A percentile compares a stretch with the other conserved stretches of the same genome.
phyloP scores from a whole-genome alignment of 2,888 invertebrate genomes.

The Volucella zonaria region DNA sequence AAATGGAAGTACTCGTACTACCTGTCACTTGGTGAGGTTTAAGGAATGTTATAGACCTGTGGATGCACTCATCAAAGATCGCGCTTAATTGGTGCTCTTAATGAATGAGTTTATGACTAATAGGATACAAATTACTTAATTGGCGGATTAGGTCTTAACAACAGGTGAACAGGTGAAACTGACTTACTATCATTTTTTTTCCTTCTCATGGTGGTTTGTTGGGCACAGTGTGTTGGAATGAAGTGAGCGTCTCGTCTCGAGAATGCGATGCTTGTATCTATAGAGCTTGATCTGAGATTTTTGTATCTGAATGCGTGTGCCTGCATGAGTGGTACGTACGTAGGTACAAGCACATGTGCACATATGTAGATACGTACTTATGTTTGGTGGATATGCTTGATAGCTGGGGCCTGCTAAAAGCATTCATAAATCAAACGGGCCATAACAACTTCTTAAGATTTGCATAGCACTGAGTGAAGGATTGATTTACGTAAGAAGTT shows the following conservation, averaged over 20 bases:
- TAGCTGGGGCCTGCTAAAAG: constrained; percentile 64
- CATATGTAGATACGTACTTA: neutral
- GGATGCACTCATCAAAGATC: constrained; percentile 49
- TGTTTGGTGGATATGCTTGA: constrained; percentile 30
- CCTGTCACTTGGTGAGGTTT: constrained; percentile 60
- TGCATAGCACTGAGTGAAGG: constrained; percentile 49
- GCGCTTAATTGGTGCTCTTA: constrained; percentile 74
- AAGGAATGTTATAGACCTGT: constrained; percentile 12
- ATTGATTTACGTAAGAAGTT: constrained; percentile 54
- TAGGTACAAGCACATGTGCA: neutral
- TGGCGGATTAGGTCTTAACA: constrained; percentile 66
- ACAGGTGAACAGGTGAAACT: constrained; percentile 58
- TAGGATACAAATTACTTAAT: constrained; percentile 74
- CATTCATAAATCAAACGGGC: constrained; percentile 70
- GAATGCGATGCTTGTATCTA: neutral
- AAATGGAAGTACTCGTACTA: constrained; percentile 20
- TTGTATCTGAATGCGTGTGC: neutral
- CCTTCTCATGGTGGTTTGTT: constrained; percentile 1
- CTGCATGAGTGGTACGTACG: constrained; percentile 18
- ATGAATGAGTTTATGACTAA: constrained; percentile 72
- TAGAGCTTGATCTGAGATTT: constrained; percentile 49
- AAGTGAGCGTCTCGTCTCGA: neutral
- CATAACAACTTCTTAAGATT: constrained; percentile 58
- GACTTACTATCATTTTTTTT: constrained; percentile 37
- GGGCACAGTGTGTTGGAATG: constrained; percentile 9